Conservation (phyloP, 2,888 invertebrate species). For the Cyaniris semiargus region DNA sequence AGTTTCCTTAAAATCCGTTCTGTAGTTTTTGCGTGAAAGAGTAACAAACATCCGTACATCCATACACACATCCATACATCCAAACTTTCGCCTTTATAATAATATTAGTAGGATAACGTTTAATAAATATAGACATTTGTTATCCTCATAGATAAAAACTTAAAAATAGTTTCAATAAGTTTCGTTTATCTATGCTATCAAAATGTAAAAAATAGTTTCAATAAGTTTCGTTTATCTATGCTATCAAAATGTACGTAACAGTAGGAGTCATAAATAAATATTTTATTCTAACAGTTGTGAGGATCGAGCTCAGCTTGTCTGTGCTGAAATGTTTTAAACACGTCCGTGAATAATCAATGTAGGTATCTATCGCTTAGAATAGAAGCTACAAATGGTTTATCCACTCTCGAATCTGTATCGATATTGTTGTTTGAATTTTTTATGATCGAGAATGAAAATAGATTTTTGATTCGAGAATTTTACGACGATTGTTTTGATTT, state of each 20-base stretch:
- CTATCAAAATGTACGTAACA: background rate
- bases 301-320: conserved; percentile 21
- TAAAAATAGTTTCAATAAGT: background rate
- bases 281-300: conserved; percentile 6
- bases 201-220: background rate
- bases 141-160: too few species aligned
- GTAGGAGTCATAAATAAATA: background rate
- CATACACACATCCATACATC: too few species aligned
- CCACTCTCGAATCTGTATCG: conserved; percentile 20
- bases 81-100: too few species aligned
- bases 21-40: too few species aligned
- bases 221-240: background rate
- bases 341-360: conserved; percentile 29
- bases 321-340: conserved; percentile 10
- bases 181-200: background rate
- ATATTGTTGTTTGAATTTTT: conserved; percentile 7
- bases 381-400: conserved; percentile 21
- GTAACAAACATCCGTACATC: too few species aligned
- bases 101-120: too few species aligned
- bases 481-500: background rate
- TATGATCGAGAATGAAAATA: background rate
- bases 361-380: conserved; percentile 29
- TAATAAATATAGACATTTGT: too few species aligned
- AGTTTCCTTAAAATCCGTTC: too few species aligned
- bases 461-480: background rate